phyloP scores from a whole-genome alignment of 2,797 vertebrate genomes.

The Sebastes steindachneri region DNA sequence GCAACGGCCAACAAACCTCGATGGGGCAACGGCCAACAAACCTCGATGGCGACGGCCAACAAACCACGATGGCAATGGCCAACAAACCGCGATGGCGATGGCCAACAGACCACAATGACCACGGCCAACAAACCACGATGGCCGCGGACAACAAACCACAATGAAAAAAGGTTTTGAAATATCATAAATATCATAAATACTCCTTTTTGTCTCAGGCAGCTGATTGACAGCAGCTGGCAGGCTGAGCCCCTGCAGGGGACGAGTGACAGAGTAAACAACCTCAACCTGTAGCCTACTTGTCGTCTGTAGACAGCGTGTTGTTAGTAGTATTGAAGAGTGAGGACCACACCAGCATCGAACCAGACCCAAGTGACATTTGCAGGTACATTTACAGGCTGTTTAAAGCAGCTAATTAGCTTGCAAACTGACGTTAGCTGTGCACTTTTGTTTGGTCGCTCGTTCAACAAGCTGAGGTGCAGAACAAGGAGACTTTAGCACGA shows the following conservation, averaged over 20 bases:
- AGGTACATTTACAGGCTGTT: not conserved
- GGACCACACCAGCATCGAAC: not conserved
- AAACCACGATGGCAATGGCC: too few species aligned
- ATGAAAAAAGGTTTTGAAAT: too few species aligned
- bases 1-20: fast-evolving
- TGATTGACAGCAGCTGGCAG: not conserved
- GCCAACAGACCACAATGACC: too few species aligned
- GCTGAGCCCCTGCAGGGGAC: not conserved
- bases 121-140: too few species aligned
- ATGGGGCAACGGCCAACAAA: too few species aligned
- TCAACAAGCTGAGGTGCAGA: too few species aligned
- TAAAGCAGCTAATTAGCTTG: not conserved
- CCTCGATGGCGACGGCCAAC: fast-evolving
- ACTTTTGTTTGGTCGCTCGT: not conserved
- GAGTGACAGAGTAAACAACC: not conserved
- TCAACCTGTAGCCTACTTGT: not conserved
- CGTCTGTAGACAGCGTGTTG: not conserved
- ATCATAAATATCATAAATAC: too few species aligned
- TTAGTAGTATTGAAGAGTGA: not conserved
- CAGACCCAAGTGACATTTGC: not conserved
- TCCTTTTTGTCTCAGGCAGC: too few species aligned
- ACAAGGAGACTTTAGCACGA: not conserved
- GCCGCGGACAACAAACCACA: too few species aligned
- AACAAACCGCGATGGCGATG: fast-evolving
- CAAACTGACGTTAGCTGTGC: not conserved